Conservation (phyloP, 2,797 vertebrate species). For the Pantherophis vulpinus region DNA sequence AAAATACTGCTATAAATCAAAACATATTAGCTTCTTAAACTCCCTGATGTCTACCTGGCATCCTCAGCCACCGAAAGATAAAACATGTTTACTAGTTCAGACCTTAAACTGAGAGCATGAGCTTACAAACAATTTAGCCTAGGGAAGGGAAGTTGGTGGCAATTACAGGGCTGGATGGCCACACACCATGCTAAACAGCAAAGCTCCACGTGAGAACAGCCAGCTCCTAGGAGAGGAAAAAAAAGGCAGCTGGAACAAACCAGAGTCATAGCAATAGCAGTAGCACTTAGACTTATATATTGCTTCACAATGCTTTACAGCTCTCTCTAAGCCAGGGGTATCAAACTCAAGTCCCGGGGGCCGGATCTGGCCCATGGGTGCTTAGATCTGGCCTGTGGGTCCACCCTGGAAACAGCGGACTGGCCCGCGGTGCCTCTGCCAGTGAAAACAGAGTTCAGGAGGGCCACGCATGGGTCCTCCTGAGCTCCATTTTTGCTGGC, state of each 20-base stretch:
- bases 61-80: background rate
- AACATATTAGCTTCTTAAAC: background rate
- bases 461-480: too few species aligned
- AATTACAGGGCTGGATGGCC: background rate
- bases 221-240: background rate
- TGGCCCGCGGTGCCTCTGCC: too few species aligned
- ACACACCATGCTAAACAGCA: background rate
- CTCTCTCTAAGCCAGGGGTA: too few species aligned
- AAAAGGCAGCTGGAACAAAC: background rate
- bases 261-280: too few species aligned
- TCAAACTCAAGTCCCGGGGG: too few species aligned
- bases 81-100: slow-evolving; percentile 7
- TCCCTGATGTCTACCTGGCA: slow-evolving; percentile 1
- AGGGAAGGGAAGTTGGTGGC: background rate
- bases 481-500: too few species aligned
- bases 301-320: too few species aligned
- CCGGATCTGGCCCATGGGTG: too few species aligned
- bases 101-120: slow-evolving; percentile 8
- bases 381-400: too few species aligned
- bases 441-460: too few species aligned
- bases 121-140: background rate
- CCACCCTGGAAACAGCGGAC: too few species aligned
- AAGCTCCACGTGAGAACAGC: background rate
- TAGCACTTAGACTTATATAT: too few species aligned
- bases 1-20: background rate